Evolutionary conservation across 2,113 vertebrate genomes (phyloP).

Genomic region (Galeopterus variegatus): DNA sequence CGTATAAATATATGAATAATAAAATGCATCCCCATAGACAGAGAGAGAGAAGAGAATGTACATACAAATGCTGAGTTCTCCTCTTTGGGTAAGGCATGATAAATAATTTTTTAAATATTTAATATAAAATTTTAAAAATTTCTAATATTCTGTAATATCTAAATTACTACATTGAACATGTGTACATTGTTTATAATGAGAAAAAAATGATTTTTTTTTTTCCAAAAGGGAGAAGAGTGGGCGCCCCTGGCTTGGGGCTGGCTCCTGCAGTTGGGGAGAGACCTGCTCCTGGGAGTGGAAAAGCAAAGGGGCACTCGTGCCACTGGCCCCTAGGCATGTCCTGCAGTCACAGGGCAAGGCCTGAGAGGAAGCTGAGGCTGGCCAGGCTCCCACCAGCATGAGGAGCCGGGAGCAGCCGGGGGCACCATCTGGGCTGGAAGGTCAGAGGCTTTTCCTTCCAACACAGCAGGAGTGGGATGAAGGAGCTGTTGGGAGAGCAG

Average conservation of each 20-base stretch:
- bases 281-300: neutral
- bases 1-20: neutral
- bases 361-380: neutral
- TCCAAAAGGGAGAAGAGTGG: neutral
- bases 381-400: slow-evolving; percentile 70
- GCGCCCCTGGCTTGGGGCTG: neutral
- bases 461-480: slow-evolving; percentile 57
- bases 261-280: neutral
- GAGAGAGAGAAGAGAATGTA: neutral
- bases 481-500: slow-evolving; percentile 37
- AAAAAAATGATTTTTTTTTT: neutral
- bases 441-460: slow-evolving; percentile 44
- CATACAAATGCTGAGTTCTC: neutral
- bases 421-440: slow-evolving; percentile 69
- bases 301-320: neutral
- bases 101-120: neutral
- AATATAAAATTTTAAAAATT: neutral
- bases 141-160: neutral
- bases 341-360: neutral
- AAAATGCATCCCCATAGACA: neutral
- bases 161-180: neutral
- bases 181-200: neutral
- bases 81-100: neutral
- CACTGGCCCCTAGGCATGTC: neutral
- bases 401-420: neutral